Percentiles rank a stretch among this genome's conserved stretches.
These are phyloP conservation scores for Spodoptera littoralis DNA, from an alignment of 2,888 invertebrate species.

Conservation along the genomic window DNA sequence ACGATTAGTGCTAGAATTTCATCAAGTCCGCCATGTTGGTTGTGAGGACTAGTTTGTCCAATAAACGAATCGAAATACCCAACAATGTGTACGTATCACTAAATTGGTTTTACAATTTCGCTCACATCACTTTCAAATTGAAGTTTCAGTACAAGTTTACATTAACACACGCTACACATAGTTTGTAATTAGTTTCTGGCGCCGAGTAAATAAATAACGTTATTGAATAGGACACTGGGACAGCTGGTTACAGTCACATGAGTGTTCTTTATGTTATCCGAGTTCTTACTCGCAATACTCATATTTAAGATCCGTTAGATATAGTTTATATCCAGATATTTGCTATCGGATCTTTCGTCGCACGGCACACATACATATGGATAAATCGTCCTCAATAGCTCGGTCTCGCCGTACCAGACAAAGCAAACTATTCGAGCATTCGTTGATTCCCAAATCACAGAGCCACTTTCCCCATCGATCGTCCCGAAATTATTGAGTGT, in stretches of 20 bases:
- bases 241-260: too few relatives aligned
- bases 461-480: slow-evolving; percentile 45
- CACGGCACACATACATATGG: slow-evolving; percentile 3
- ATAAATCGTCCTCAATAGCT: slow-evolving; percentile 10
- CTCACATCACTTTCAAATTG: slow-evolving; percentile 2
- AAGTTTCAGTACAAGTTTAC: not conserved
- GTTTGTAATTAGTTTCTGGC: too few relatives aligned
- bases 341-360: too few relatives aligned
- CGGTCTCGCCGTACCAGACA: slow-evolving; percentile 37
- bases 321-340: too few relatives aligned
- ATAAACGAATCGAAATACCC: slow-evolving; percentile 22
- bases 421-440: slow-evolving; percentile 34
- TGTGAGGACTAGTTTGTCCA: slow-evolving; percentile 8
- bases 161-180: slow-evolving; percentile 1
- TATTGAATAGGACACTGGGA: too few relatives aligned
- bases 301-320: too few relatives aligned
- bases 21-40: slow-evolving; percentile 10
- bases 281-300: too few relatives aligned
- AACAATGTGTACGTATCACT: slow-evolving; percentile 27
- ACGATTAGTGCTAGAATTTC: slow-evolving; percentile 34
- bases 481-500: slow-evolving; percentile 48
- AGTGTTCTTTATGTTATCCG: too few relatives aligned
- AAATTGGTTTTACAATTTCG: slow-evolving; percentile 35
- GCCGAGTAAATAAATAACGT: too few relatives aligned
- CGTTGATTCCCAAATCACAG: slow-evolving; percentile 38